Conservation (phyloP, 1,140 invertebrate genomes). For the Eriosoma lanigerum region DNA sequence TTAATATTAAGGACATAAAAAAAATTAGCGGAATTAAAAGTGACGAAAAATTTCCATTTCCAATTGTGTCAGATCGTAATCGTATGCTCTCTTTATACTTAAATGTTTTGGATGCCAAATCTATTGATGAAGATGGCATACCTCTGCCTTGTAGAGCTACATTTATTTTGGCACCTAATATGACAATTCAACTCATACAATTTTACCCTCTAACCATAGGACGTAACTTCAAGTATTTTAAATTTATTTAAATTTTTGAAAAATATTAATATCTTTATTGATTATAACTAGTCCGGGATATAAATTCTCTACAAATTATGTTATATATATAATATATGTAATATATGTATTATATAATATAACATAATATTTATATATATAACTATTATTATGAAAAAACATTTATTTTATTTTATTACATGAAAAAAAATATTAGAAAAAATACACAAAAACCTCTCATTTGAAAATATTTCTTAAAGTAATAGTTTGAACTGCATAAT, state of each 20-base stretch:
- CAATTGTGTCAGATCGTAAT: constrained; percentile 40
- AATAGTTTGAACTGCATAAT: too few species aligned
- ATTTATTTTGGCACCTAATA: constrained; percentile 36
- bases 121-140: constrained; percentile 16
- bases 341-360: too few species aligned
- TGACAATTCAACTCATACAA: constrained; percentile 38
- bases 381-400: too few species aligned
- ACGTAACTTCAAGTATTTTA: constrained; percentile 26
- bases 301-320: too few species aligned
- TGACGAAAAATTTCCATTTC: constrained; percentile 37
- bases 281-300: too few species aligned
- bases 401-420: too few species aligned
- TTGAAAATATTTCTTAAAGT: too few species aligned
- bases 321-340: too few species aligned
- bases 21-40: constrained; percentile 17
- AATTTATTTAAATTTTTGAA: background rate
- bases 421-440: too few species aligned
- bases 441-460: too few species aligned
- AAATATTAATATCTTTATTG: too few species aligned
- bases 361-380: too few species aligned
- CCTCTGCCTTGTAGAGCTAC: constrained; percentile 38
- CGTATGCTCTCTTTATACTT: constrained; percentile 29
- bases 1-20: constrained; percentile 21
- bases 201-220: constrained; percentile 39
- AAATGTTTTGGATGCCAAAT: constrained; percentile 25